These are phyloP conservation scores for Automeris io DNA, from an alignment of 2,888 invertebrate genomes.

Conservation along the genomic window DNA sequence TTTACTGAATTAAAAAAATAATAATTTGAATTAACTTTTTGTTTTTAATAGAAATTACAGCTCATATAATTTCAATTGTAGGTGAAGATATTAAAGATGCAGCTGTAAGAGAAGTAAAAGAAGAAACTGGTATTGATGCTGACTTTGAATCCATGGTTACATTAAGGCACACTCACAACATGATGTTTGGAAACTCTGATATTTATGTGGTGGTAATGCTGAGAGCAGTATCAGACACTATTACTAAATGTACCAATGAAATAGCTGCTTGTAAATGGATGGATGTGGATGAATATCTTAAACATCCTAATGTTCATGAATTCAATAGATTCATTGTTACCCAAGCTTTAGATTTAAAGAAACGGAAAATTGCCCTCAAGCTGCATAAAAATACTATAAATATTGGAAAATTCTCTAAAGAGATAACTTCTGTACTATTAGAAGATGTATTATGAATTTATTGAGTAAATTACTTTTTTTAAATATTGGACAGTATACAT, in stretches of 20 bases:
- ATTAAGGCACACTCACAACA: constrained; percentile 86
- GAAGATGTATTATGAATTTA: constrained; percentile 30
- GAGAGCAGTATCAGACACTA: constrained; percentile 78
- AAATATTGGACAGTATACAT: too few relatives aligned
- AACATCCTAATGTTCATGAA: constrained; percentile 83
- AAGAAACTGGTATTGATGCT: constrained; percentile 91
- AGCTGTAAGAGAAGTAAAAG: constrained; percentile 89
- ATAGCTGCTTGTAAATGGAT: constrained; percentile 90
- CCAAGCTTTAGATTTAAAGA: constrained; percentile 80
- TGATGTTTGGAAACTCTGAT: constrained; percentile 90
- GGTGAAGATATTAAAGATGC: constrained; percentile 90
- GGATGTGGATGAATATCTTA: constrained; percentile 83
- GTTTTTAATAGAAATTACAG: background rate
- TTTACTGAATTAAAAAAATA: background rate
- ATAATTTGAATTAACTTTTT: background rate
- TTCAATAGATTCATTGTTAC: constrained; percentile 82
- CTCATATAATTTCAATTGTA: constrained; percentile 38
- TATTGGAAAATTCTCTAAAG: constrained; percentile 39
- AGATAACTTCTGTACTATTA: constrained; percentile 49
- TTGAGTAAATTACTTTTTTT: background rate
- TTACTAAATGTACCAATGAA: constrained; percentile 85
- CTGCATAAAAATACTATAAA: constrained; percentile 63
- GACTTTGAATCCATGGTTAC: constrained; percentile 86
- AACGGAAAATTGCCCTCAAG: constrained; percentile 78
- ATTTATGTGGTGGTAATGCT: constrained; percentile 88